Evolutionary conservation across 2,113 vertebrate species (phyloP).

Genomic region (Notarius quadriscutis): DNA sequence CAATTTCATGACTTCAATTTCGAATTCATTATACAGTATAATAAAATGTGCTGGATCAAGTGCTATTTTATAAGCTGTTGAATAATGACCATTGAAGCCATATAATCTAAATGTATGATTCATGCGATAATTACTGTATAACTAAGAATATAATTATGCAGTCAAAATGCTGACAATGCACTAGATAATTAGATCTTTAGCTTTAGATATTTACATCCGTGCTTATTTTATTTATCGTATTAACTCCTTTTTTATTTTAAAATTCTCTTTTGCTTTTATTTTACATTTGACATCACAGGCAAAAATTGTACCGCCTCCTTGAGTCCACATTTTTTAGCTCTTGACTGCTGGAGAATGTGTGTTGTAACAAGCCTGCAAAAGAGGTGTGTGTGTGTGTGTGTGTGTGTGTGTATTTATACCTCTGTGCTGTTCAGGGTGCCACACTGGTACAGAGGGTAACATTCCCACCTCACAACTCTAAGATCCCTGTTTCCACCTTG

Average conservation of each 20-base stretch:
- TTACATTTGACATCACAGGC: neutral
- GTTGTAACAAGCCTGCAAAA: neutral
- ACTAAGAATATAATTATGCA: neutral
- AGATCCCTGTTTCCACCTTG: neutral
- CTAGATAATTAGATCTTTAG: neutral
- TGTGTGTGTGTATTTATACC: neutral
- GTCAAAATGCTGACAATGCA: neutral
- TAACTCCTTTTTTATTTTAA: neutral
- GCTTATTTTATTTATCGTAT: neutral
- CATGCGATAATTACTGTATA: neutral
- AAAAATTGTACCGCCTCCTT: neutral
- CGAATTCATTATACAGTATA: neutral
- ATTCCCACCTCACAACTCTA: neutral
- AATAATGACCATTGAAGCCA: neutral
- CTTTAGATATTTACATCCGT: neutral
- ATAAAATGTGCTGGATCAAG: neutral
- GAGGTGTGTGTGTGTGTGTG: neutral
- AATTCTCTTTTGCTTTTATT: neutral
- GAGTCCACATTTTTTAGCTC: neutral
- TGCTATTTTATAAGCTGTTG: neutral
- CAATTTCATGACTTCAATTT: no score
- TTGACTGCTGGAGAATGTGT: neutral
- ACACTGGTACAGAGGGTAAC: neutral
- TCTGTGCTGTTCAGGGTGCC: neutral
- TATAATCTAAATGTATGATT: neutral